Conservation (phyloP, 2,888 invertebrate genomes). For the Dromius quadrimaculatus region DNA sequence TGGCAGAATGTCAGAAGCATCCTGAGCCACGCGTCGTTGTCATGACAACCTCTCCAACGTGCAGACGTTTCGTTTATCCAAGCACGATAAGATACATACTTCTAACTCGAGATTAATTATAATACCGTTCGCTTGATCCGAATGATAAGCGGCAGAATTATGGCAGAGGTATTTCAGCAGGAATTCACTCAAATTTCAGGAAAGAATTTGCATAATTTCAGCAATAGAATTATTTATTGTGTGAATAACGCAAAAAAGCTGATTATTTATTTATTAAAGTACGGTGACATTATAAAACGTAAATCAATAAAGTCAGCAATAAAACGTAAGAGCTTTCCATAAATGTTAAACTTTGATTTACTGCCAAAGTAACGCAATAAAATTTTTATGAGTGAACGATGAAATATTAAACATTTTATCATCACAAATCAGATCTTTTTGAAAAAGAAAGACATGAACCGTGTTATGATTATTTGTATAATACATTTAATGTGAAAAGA, state of each 20-base stretch:
- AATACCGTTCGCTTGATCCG: slow-evolving; percentile 45
- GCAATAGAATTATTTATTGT: slow-evolving; percentile 12
- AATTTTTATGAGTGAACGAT: slow-evolving; percentile 24
- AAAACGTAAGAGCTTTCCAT: not conserved
- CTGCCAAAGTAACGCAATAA: slow-evolving; percentile 25
- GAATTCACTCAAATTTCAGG: not conserved
- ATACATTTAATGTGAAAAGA: too few species aligned
- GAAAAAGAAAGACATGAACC: too few species aligned
- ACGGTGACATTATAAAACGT: too few species aligned
- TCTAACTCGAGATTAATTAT: slow-evolving; percentile 43
- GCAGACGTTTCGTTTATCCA: slow-evolving; percentile 42
- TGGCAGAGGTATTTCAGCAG: not conserved
- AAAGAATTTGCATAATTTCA: slow-evolving; percentile 6
- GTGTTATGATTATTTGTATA: too few species aligned
- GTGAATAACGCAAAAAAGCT: not conserved
- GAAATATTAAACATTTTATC: too few species aligned
- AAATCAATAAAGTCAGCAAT: not conserved
- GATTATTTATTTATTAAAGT: not conserved
- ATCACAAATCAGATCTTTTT: too few species aligned
- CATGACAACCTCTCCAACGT: slow-evolving; percentile 23
- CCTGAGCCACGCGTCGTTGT: slow-evolving; percentile 27
- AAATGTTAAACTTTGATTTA: slow-evolving; percentile 31
- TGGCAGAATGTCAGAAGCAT: slow-evolving; percentile 3
- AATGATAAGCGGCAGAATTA: slow-evolving; percentile 31
- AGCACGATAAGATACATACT: slow-evolving; percentile 44